Conservation (phyloP, 2,888 invertebrate species). For the Pterobdella sp. region DNA sequence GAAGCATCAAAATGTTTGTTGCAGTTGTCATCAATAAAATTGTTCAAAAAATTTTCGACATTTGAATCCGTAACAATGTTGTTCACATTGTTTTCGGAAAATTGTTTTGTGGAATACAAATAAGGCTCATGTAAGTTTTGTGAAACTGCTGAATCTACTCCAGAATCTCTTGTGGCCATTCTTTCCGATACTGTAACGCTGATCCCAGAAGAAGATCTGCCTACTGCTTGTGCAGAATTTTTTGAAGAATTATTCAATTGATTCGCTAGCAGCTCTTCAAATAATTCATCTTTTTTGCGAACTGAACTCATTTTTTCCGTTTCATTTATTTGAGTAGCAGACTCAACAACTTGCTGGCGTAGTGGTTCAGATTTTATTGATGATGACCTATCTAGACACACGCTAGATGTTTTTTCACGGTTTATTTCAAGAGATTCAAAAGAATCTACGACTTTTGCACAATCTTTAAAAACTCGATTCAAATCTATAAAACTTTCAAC, state of each 20-base stretch:
- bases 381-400: background rate
- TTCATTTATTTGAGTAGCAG: background rate
- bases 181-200: conserved; percentile 6
- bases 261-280: background rate
- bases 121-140: conserved; percentile 30
- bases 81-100: conserved; percentile 20
- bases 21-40: conserved; percentile 23
- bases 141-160: conserved; percentile 31
- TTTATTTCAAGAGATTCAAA: background rate
- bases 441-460: background rate
- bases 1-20: conserved; percentile 34
- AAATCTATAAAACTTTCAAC: background rate
- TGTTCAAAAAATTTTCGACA: background rate
- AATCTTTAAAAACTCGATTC: background rate
- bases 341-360: background rate
- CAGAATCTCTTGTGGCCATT: conserved; percentile 30
- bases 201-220: conserved; percentile 19
- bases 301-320: background rate
- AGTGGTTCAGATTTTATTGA: conserved; percentile 3
- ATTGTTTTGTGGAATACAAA: background rate
- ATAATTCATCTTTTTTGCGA: background rate
- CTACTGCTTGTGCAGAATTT: background rate
- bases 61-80: background rate
- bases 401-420: background rate
- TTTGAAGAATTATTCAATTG: background rate